Base-by-base conservation (phyloP, 2,797 vertebrate species). In the Leptoclinus maculatus region DNA sequence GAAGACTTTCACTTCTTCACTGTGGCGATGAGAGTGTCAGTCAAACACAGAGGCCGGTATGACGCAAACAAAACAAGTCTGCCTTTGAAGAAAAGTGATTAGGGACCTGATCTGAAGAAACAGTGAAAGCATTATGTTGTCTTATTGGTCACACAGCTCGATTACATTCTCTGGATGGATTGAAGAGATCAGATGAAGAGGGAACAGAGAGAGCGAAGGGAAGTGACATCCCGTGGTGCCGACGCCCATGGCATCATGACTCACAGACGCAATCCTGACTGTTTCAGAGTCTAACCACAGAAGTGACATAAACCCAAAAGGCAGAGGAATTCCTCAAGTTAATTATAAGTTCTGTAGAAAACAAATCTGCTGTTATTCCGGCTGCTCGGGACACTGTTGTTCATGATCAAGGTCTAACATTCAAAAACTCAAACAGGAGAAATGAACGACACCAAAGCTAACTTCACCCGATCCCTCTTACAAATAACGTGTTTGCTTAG, bases 191-290 rank as follows among this genome's bases (percentile, higher is more conserved):
- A 43, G 38, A 73, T 25, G 6, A 25, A 58, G 64, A 64, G 60
- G 57, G 79, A 84, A 83, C 66, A 60, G 67, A 83, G 77, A 38
- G 59, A 62, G 66, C 56, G 63, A 8, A 82, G 78, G 27, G 29
- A 11, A 45, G 59, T 0, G n/a, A 65, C 59, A 14, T 71, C 76
- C 45, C 2, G 4, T 13, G 27, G 69, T 7, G 82, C 75, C 77
- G 34, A 82, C 81, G 32, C 59, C 84, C 74, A 32, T 23, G 82
- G 63, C 80, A 43, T 73, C 41, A n/a, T 91, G 90, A 89, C 47
- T 91, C 87, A 92, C 51, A 19, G 13, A 59, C 70, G 64, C 7
- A 2, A 79, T 72, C 2, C 41, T 69, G 83, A 74, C 71, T 1
- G 11, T 23, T 34, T 62, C 19, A 6, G n/a, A 6, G 27, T 45